phyloP scores from a whole-genome alignment of 2,113 vertebrate genomes.

The Oncorhynchus tshawytscha region DNA sequence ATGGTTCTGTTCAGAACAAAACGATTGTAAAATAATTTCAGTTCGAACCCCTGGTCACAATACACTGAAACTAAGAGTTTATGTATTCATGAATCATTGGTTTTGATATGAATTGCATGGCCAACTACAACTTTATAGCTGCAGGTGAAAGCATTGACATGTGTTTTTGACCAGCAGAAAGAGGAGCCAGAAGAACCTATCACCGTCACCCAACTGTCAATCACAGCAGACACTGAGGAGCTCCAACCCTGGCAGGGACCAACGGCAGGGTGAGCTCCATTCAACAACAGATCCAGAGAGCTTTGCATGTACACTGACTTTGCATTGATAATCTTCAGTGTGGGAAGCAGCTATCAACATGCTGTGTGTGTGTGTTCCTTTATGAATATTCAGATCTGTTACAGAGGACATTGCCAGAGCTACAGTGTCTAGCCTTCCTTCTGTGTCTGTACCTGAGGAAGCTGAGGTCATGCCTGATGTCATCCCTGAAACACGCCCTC shows the following conservation, averaged over 20 bases:
- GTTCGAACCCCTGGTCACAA: too few relatives aligned
- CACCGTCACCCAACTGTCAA: neutral
- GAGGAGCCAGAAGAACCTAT: constrained; percentile 13
- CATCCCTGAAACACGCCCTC: constrained; percentile 44
- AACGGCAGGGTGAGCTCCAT: constrained; percentile 44
- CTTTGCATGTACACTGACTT: neutral
- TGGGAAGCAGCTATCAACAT: neutral
- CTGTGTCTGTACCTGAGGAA: constrained; percentile 32
- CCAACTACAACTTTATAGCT: too few relatives aligned
- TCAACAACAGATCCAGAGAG: neutral
- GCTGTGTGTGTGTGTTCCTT: constrained; percentile 14
- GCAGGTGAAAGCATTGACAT: neutral
- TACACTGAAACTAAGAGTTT: too few relatives aligned
- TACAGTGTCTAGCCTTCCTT: constrained; percentile 56
- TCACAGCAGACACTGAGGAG: constrained; percentile 4
- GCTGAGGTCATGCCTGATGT: constrained; percentile 28
- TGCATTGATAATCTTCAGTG: neutral
- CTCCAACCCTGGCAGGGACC: constrained; percentile 18
- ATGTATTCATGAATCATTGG: too few relatives aligned
- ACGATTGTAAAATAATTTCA: too few relatives aligned
- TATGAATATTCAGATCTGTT: constrained; percentile 50
- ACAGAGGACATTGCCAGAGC: constrained; percentile 51
- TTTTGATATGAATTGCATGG: too few relatives aligned
- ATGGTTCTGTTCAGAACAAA: too few relatives aligned
- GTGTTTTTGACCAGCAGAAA: neutral